Base-by-base conservation (phyloP, 2,888 invertebrate genomes). In the Cecidostiba fungosa region DNA sequence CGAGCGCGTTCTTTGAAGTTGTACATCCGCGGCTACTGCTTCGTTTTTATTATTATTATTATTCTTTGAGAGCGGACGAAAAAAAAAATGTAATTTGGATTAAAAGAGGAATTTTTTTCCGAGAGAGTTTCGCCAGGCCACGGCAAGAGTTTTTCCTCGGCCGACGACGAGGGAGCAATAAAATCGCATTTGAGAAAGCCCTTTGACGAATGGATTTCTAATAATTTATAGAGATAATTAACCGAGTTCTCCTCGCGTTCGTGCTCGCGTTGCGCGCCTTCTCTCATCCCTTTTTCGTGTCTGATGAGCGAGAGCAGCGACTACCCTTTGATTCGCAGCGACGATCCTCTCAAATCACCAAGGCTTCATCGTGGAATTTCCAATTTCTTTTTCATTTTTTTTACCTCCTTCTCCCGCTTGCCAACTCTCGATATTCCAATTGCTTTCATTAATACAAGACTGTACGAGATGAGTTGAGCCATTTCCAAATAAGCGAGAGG, bases 191-290 rank as follows among this genome's bases (percentile, higher is more conserved):
- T 50, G 86, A 86, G 78, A 81, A 84, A 82, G 16, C 82, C 84
- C 85, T 90, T 89, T 88, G 89, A 90, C 88, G 86, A 90, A 89
- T 89, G 88, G 88, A 88, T 90, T 90, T 89, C 89, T 91, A 90
- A 92, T 91, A 90, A 92, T 92, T 91, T 91, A 91, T 91, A 90
- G 89, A 90, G 90, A 92, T 92, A 91, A 92, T 92, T 92, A 91
- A 90, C 89, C 90, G 89, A 88, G 88, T 87, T 89, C 85, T 87
- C 86, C 19, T 88, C 77, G 84, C 47, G 32, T n/a, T 77, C 43
- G 32, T 54, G 12, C 16, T 4, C 26, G 72, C 85, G 82, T 78
- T 70, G 12, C 16, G n/a, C 26, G 72, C 85, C 84, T 78, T 70
- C 73, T 26, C 69, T 78, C 76, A 84, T 59, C 85, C 80, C 77